Base-by-base conservation (phyloP, 2,113 vertebrate species). In the Excalfactoria chinensis region DNA sequence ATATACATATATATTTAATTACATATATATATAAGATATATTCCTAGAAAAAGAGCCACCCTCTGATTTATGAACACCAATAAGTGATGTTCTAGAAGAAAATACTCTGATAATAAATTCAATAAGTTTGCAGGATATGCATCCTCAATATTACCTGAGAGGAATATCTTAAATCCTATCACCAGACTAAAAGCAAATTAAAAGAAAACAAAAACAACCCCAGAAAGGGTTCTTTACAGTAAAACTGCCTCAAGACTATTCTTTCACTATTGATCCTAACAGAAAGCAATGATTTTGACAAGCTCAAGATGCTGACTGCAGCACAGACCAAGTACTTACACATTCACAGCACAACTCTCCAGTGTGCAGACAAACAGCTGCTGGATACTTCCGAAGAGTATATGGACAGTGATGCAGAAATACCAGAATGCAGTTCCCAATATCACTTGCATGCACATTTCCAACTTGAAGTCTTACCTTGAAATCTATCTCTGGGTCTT, bases 401-500 rank as follows among this genome's bases (percentile, higher is more conserved):
- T 37, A 78, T 1, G 4, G 1, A 23, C 44, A 66, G 58, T 4
- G 74, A 74, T 68, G 58, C 23, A 11, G 6, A 81, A 66, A 40
- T 8, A 34, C 0, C 8, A 53, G 80, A 14, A 70, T 21, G 15
- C 13, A 41, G 8, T 25, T 8, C 37, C 53, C 44, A 88, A 21
- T 12, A 34, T 3, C 32, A 73, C 16, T 20, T 71, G 16, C 8
- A 20, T 15, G 63, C 19, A 72, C 21, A 32, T 3, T 43, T 48
- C 43, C 32, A n/a, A 44, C 37, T 49, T n/a, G 63, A 72, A 62
- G 26, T 32, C 98, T 98, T 97, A 99, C 99, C 98, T 99, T 99
- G 96, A 99, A 99, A 97, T 99, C 98, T 96, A 99, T 99, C 96
- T 99, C 99, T 4, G 98, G 98, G 86, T 99, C 98, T 96, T 99